A percentile compares a stretch with the other conserved stretches of the same genome.
phyloP scores from a whole-genome alignment of 2,113 vertebrate genomes.

The Pygoscelis antarcticus region DNA sequence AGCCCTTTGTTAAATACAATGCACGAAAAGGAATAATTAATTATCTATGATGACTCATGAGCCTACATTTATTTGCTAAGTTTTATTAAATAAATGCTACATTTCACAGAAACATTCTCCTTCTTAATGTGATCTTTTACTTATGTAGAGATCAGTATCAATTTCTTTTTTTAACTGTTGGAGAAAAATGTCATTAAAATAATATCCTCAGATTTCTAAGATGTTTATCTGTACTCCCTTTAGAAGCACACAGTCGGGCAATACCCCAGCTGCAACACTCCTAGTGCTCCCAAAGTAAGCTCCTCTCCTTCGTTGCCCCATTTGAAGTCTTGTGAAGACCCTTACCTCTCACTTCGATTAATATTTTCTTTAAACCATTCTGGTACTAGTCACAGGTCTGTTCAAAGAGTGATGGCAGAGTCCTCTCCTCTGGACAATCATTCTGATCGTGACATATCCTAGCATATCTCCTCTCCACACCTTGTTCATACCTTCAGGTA shows the following conservation, averaged over 20 bases:
- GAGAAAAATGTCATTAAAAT: background rate
- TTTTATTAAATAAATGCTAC: slow-evolving; percentile 34
- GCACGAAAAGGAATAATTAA: background rate
- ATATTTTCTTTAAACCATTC: background rate
- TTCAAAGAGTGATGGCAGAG: background rate
- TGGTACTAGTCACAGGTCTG: background rate
- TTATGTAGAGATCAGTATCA: background rate
- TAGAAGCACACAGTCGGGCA: background rate
- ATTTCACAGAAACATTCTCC: background rate
- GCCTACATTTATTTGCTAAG: background rate
- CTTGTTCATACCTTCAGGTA: background rate
- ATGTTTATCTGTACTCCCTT: background rate
- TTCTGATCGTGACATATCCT: background rate
- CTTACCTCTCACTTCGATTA: background rate
- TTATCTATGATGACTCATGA: background rate
- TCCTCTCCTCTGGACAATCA: background rate
- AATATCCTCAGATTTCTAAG: background rate
- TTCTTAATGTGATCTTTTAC: background rate
- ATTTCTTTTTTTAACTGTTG: background rate
- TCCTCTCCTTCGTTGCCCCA: background rate
- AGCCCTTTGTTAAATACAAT: background rate
- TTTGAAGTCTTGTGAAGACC: background rate
- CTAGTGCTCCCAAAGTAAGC: background rate
- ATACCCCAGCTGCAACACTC: background rate
- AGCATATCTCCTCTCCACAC: background rate